Evolutionary conservation across 2,113 vertebrate genomes (phyloP).

Genomic region (Catagonus wagneri): DNA sequence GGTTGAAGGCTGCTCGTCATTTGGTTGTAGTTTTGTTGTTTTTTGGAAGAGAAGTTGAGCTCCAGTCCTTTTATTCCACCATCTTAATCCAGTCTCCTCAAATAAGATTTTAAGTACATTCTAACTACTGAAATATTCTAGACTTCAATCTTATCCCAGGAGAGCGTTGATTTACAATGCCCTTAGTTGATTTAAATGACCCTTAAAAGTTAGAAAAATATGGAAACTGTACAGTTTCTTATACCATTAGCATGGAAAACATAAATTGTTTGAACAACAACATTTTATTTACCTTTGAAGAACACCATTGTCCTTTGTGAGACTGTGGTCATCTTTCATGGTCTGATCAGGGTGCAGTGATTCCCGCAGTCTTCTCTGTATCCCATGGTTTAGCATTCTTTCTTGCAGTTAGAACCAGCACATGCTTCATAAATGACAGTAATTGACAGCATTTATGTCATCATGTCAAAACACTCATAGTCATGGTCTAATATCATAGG

Average conservation of each 20-base stretch:
- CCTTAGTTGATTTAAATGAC: conserved; percentile 25
- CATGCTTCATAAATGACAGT: neutral
- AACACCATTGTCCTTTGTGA: neutral
- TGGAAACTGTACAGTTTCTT: neutral
- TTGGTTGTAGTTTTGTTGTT: too few relatives aligned
- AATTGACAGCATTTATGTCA: neutral
- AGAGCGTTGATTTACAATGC: neutral
- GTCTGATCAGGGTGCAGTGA: neutral
- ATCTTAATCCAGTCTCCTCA: too few relatives aligned
- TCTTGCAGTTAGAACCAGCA: neutral
- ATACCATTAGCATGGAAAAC: neutral
- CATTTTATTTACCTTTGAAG: neutral
- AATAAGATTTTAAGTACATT: neutral
- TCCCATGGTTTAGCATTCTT: neutral
- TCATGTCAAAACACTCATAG: conserved; percentile 24
- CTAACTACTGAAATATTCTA: conserved; percentile 12
- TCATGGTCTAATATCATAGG: neutral
- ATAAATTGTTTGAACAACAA: neutral
- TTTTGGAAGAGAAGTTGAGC: too few relatives aligned
- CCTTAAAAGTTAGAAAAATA: neutral
- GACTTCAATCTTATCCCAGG: conserved; percentile 17
- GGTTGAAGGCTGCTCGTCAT: too few relatives aligned
- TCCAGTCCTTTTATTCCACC: too few relatives aligned
- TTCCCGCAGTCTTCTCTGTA: neutral
- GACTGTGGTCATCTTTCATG: neutral